These are phyloP conservation scores for Nezara viridula DNA, from an alignment of 2,888 invertebrate genomes.

Conservation along the genomic window DNA sequence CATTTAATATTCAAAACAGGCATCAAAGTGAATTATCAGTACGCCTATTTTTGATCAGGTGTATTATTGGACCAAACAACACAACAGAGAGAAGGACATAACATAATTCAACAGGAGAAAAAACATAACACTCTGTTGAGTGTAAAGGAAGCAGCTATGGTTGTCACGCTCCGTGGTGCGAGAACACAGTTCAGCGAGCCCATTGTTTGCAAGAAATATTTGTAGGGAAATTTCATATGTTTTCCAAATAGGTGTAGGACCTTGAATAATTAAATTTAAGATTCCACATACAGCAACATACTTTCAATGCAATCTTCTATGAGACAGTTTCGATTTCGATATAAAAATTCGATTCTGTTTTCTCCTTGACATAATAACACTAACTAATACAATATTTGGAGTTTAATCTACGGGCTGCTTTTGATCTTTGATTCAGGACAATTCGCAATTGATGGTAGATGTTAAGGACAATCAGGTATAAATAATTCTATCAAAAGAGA, in stretches of 20 bases:
- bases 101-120: neutral
- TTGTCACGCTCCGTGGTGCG: neutral
- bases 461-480: neutral
- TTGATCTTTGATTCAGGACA: slow-evolving; percentile 15
- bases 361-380: neutral
- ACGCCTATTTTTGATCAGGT: no score
- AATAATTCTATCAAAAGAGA: neutral
- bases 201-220: neutral
- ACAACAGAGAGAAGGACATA: no score
- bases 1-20: no score
- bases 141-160: neutral
- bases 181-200: neutral
- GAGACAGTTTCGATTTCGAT: neutral
- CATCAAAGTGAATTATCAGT: no score
- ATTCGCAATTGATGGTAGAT: neutral
- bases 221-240: neutral
- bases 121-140: neutral
- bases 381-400: neutral
- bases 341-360: neutral
- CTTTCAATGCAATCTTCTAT: no score
- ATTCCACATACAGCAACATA: no score
- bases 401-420: neutral
- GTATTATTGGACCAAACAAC: neutral
- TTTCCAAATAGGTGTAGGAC: no score
- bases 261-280: no score